phyloP scores from a whole-genome alignment of 1,140 invertebrate species.

The Octopus bimaculoides region DNA sequence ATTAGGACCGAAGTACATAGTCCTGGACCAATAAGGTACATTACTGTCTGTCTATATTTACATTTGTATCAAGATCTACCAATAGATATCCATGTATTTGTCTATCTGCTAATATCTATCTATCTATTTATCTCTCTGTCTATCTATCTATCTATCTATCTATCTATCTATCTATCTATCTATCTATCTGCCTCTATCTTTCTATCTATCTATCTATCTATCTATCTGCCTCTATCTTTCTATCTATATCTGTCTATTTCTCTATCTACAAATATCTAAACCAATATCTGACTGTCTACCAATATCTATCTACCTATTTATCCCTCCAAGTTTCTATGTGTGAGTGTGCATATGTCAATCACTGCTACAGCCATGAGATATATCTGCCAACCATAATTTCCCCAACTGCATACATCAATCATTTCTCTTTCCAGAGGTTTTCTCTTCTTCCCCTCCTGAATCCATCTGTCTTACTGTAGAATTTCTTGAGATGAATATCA shows the following conservation, averaged over 20 bases:
- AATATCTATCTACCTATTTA: neutral
- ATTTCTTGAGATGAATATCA: too few species aligned
- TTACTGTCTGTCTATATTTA: neutral
- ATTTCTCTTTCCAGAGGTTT: too few species aligned
- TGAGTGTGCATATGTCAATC: too few species aligned
- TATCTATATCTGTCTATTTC: neutral
- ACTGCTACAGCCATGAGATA: too few species aligned
- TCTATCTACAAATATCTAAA: neutral
- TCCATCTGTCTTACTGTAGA: too few species aligned
- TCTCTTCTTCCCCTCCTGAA: too few species aligned
- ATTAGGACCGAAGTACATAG: constrained; percentile 93
- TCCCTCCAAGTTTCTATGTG: too few species aligned
- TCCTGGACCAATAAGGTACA: constrained; percentile 81
- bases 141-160: neutral
- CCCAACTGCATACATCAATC: too few species aligned
- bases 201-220: neutral
- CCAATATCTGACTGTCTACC: too few species aligned
- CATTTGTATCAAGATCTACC: neutral
- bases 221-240: neutral
- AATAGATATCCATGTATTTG: neutral
- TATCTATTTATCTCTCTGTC: neutral
- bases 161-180: neutral
- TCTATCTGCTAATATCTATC: neutral
- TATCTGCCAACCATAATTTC: too few species aligned
- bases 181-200: neutral